A percentile compares a stretch with the other conserved stretches of the same genome.
phyloP scores from a whole-genome alignment of 2,888 invertebrate genomes.

The Meta bourneti region DNA sequence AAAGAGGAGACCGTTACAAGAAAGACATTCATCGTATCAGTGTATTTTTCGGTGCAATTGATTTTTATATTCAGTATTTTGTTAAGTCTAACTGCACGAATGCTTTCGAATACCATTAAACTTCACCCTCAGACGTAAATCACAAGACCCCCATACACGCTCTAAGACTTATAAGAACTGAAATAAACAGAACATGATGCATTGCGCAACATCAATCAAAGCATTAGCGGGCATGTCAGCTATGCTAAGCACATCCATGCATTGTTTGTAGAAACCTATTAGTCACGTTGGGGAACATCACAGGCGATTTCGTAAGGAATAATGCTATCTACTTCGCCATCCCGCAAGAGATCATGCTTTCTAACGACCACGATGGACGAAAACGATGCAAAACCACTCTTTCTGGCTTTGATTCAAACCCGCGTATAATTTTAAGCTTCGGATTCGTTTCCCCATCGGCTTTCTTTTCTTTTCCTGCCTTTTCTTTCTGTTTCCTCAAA shows the following conservation, averaged over 20 bases:
- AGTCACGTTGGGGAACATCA: background rate
- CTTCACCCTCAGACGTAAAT: too few relatives aligned
- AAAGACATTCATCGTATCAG: too few relatives aligned
- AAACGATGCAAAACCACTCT: slow-evolving; percentile 41
- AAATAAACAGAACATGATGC: background rate
- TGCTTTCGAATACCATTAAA: too few relatives aligned
- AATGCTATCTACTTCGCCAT: slow-evolving; percentile 21
- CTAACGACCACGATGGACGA: slow-evolving; percentile 24
- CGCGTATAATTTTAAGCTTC: slow-evolving; percentile 54
- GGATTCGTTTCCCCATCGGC: slow-evolving; percentile 14
- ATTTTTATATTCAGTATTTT: too few relatives aligned
- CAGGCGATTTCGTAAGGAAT: slow-evolving; percentile 10
- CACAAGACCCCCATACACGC: too few relatives aligned
- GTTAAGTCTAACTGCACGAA: too few relatives aligned
- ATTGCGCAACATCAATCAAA: background rate
- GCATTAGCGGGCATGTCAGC: background rate
- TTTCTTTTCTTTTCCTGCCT: slow-evolving; percentile 17
- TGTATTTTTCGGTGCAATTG: too few relatives aligned
- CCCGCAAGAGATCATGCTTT: slow-evolving; percentile 19
- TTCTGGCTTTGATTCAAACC: slow-evolving; percentile 64
- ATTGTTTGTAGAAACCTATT: slow-evolving; percentile 12
- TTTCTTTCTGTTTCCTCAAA: slow-evolving; percentile 25
- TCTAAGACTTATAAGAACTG: too few relatives aligned
- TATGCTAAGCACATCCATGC: background rate
- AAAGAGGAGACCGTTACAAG: too few relatives aligned